Percentiles rank a stretch among this genome's conserved stretches.
phyloP scores from a whole-genome alignment of 2,797 vertebrate genomes.

The Molossus alvarezi region DNA sequence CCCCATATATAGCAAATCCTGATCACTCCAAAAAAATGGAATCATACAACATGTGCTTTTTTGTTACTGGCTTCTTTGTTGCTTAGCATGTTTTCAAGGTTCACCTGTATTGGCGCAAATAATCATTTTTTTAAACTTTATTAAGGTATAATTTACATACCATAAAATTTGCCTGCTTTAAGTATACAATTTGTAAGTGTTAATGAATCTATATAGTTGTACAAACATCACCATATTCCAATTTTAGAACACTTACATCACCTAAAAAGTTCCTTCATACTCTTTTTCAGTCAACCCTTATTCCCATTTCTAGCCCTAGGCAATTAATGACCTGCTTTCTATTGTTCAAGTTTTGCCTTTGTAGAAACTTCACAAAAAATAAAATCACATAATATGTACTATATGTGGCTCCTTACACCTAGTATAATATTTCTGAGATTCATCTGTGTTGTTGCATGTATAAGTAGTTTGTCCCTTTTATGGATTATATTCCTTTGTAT shows the following conservation, averaged over 20 bases:
- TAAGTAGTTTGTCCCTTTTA: background rate
- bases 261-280: background rate
- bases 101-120: background rate
- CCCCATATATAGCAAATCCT: background rate
- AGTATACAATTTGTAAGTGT: conserved; percentile 23
- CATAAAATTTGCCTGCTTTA: background rate
- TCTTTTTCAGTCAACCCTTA: background rate
- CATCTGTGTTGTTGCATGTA: too few species aligned
- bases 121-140: conserved; percentile 39
- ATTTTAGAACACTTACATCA: background rate
- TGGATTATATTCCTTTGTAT: background rate
- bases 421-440: background rate
- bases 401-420: background rate
- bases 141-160: conserved; percentile 8
- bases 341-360: background rate
- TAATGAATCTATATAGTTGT: conserved; percentile 1
- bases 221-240: background rate
- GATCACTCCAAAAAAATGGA: conserved; percentile 2
- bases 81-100: conserved; percentile 20
- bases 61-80: conserved; percentile 1
- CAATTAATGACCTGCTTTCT: background rate
- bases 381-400: background rate
- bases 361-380: conserved; percentile 42
- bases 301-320: background rate
- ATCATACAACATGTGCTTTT: background rate